A percentile compares a stretch with the other conserved stretches of the same genome.
Evolutionary conservation across 1,140 invertebrate genomes (phyloP).

Genomic region (Psix sp.): DNA sequence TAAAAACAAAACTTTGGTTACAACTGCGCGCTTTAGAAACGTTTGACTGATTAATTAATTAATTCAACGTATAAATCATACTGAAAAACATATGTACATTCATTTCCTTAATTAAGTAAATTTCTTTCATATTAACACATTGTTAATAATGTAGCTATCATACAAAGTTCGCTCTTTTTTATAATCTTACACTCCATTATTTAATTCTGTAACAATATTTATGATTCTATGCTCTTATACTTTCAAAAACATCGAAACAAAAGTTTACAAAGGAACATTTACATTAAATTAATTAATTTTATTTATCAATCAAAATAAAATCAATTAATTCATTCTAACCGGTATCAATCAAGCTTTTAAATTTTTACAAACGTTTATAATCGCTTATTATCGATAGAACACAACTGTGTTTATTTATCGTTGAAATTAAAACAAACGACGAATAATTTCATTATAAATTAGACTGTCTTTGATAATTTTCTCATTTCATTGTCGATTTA

Average conservation of each 20-base stretch:
- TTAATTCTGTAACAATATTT: too few species aligned
- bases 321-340: too few species aligned
- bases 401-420: constrained; percentile 10
- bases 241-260: too few species aligned
- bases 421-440: constrained; percentile 5
- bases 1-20: constrained; percentile 46
- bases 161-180: too few species aligned
- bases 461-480: constrained; percentile 1
- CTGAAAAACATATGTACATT: not conserved
- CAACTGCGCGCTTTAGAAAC: constrained; percentile 29
- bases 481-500: constrained; percentile 6
- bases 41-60: constrained; percentile 10
- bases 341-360: too few species aligned
- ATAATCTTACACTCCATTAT: too few species aligned
- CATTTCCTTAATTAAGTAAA: constrained; percentile 12
- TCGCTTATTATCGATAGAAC: constrained; percentile 9
- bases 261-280: too few species aligned
- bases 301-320: too few species aligned
- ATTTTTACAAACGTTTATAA: not conserved
- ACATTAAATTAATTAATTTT: too few species aligned
- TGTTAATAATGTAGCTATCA: too few species aligned
- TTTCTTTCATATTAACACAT: too few species aligned
- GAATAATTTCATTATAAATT: constrained; percentile 20
- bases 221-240: too few species aligned
- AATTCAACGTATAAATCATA: constrained; percentile 30